Base-by-base conservation (phyloP, 2,113 vertebrate genomes). In the Spheniscus mendiculus region DNA sequence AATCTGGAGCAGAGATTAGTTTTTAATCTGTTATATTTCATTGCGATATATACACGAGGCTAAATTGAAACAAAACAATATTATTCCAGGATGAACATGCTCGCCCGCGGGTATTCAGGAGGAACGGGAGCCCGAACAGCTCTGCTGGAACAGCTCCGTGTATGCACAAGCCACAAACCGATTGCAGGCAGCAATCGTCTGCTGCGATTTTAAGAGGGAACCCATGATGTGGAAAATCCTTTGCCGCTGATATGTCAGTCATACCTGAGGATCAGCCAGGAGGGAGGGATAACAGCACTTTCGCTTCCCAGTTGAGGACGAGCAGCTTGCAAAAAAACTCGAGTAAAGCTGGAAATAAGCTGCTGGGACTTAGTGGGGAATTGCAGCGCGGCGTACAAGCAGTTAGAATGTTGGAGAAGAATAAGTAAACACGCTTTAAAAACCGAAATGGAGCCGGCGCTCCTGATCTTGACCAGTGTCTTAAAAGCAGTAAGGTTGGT, bases 171-270 rank as follows among this genome's bases (percentile, higher is more conserved):
- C 50, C 3, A 9, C 93, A 71, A 26, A 87, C 34, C 5, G 13
- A n/a, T 76, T 42, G 90, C 79, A 90, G 69, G 92, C 88, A 80
- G 93, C 93, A 63, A 10, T 89, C 23, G 1, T n/a, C 47, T 70
- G 80, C 95, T 93, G 90, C 1, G 59, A 61, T 49, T 90, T 83
- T 59, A 53, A 95, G 93, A 91, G 94, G 86, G 56, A 97, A 22
- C 80, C 89, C 73, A 14, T 83, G 89, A 84, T 85, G 91, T 89
- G 94, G 91, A 97, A 97, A 97, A 97, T 89, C 89, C 77, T 72
- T 84, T 40, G 83, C 87, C 85, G 90, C 76, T 84, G 92, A 95
- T 93, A 58, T 19, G 90, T 96, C 96, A 93, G 86, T 94, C 87
- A 76, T 80, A 96, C 87, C 95, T 92, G 90, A 79, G 77, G 42